These are phyloP conservation scores for Nothocercus julius DNA, from an alignment of 2,113 vertebrate species.

Conservation along the genomic window DNA sequence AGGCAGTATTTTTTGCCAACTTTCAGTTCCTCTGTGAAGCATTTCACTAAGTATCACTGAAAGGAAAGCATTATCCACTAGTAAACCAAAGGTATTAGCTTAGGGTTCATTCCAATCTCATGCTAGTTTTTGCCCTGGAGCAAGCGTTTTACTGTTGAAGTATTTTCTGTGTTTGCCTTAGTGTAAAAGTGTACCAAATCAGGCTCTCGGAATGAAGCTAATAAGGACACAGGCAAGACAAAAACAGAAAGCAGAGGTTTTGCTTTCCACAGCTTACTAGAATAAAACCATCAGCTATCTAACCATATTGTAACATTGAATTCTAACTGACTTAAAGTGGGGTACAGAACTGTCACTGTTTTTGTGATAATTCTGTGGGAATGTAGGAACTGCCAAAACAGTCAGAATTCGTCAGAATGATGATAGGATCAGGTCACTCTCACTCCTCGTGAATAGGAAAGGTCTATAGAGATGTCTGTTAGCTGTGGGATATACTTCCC, in stretches of 20 bases:
- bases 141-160: neutral
- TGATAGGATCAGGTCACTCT: neutral
- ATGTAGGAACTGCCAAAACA: too few species aligned
- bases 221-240: neutral
- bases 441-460: neutral
- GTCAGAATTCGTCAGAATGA: neutral
- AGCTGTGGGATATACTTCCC: neutral
- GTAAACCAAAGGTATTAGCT: neutral
- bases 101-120: neutral
- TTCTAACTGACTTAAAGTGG: neutral
- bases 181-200: neutral
- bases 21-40: neutral
- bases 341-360: neutral
- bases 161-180: neutral
- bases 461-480: neutral
- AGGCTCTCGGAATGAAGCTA: neutral
- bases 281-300: neutral
- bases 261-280: neutral
- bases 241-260: neutral
- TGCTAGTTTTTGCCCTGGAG: neutral
- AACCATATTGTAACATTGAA: neutral
- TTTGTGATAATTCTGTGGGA: neutral
- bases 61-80: neutral
- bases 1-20: neutral
- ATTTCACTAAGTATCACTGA: neutral